A percentile compares a stretch with the other conserved stretches of the same genome.
phyloP scores from a whole-genome alignment of 2,113 vertebrate genomes.

The Tauraco erythrolophus region DNA sequence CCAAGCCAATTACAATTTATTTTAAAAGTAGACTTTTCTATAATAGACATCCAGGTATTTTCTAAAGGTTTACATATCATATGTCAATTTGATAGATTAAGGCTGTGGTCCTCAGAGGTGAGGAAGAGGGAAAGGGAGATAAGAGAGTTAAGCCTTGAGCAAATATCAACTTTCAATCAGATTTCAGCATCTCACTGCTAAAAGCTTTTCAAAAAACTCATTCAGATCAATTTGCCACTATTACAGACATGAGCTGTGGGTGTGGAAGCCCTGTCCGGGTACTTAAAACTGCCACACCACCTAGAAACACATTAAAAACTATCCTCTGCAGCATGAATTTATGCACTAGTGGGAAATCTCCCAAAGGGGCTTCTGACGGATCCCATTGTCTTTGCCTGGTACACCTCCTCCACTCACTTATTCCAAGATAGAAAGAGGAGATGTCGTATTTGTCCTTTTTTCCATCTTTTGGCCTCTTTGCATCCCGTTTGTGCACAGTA shows the following conservation, averaged over 20 bases:
- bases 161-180: neutral
- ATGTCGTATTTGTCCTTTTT: neutral
- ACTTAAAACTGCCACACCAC: neutral
- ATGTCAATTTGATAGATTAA: constrained; percentile 8
- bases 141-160: neutral
- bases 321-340: neutral
- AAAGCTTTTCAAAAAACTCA: neutral
- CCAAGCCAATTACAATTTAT: neutral
- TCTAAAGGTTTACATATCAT: neutral
- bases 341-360: neutral
- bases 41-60: neutral
- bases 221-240: neutral
- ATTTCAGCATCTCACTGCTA: neutral
- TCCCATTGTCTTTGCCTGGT: neutral
- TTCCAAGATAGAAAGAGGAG: neutral
- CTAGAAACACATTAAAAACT: neutral
- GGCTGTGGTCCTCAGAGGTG: neutral
- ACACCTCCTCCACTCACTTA: neutral
- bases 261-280: neutral
- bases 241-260: neutral
- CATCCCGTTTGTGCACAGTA: neutral
- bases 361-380: neutral
- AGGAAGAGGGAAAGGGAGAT: neutral
- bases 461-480: neutral
- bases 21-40: constrained; percentile 7